Conservation (phyloP, 2,888 invertebrate species). For the Drosophila prostipennis region DNA sequence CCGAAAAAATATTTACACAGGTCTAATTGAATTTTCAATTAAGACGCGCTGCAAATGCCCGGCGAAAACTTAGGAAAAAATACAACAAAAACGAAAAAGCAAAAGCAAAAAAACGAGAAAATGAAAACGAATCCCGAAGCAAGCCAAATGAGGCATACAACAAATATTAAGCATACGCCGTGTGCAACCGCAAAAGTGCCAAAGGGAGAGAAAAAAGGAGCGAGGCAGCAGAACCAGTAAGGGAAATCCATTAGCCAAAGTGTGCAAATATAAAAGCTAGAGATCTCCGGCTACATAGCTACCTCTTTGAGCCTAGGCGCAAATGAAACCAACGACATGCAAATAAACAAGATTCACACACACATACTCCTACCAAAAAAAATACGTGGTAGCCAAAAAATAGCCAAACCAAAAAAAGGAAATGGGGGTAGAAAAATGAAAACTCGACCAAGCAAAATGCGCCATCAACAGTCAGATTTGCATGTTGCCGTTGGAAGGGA, state of each 20-base stretch:
- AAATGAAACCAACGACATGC: constrained; percentile 72
- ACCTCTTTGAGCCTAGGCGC: constrained; percentile 59
- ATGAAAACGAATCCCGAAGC: constrained; percentile 43
- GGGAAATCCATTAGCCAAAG: constrained; percentile 75
- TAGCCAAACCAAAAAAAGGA: constrained; percentile 3
- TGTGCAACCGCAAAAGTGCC: constrained; percentile 58
- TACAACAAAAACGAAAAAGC: not conserved
- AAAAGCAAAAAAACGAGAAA: constrained; percentile 2
- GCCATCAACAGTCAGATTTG: constrained; percentile 76
- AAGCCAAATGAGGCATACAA: constrained; percentile 66
- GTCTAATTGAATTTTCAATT: constrained; percentile 80
- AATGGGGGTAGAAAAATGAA: constrained; percentile 37
- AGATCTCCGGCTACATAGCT: constrained; percentile 37
- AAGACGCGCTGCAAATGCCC: constrained; percentile 63
- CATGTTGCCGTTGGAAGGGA: constrained; percentile 67
- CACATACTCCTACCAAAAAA: constrained; percentile 19
- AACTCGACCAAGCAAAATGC: constrained; percentile 60
- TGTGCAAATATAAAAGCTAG: constrained; percentile 66
- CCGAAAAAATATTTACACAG: constrained; percentile 75
- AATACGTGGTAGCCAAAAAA: constrained; percentile 21
- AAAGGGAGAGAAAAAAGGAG: constrained; percentile 13
- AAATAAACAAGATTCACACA: constrained; percentile 69
- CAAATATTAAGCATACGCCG: constrained; percentile 76
- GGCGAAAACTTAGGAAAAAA: constrained; percentile 21
- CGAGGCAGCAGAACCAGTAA: constrained; percentile 10